These are phyloP conservation scores for Platygyra sinensis DNA, from an alignment of 64 coral and sea anemone genomes.

Conservation along the genomic window DNA sequence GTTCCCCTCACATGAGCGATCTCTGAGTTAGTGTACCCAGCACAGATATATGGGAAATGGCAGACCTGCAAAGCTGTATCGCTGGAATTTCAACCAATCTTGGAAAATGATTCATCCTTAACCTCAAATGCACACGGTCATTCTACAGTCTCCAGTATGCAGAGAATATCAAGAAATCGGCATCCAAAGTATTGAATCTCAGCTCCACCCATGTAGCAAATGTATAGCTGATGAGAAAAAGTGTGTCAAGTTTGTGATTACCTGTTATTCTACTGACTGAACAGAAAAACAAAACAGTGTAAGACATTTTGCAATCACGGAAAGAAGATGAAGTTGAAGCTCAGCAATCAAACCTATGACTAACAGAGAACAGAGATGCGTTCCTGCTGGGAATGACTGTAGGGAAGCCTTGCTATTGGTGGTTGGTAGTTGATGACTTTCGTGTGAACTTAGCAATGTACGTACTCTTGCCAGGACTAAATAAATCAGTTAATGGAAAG, in stretches of 20 bases:
- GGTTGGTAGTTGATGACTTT: slow-evolving; percentile 55
- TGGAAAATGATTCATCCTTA: slow-evolving; percentile 9
- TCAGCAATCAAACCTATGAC: slow-evolving; percentile 51
- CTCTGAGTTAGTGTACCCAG: slow-evolving; percentile 51
- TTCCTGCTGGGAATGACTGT: slow-evolving; percentile 56
- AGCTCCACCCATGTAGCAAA: slow-evolving; percentile 45
- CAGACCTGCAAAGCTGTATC: slow-evolving; percentile 26
- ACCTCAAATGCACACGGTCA: slow-evolving; percentile 20
- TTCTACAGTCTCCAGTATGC: slow-evolving; percentile 49
- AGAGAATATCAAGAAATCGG: slow-evolving; percentile 47
- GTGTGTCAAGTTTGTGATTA: slow-evolving; percentile 58
- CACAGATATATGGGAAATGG: too few relatives aligned
- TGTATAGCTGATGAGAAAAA: slow-evolving; percentile 41
- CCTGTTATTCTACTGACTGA: slow-evolving; percentile 45
- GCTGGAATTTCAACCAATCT: slow-evolving; percentile 24
- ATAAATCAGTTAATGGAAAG: slow-evolving; percentile 57
- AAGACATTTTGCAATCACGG: slow-evolving; percentile 47
- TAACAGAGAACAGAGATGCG: slow-evolving; percentile 63
- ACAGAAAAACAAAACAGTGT: slow-evolving; percentile 59
- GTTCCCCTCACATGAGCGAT: slow-evolving; percentile 57
- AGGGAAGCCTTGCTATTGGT: slow-evolving; percentile 66
- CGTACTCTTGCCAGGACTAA: slow-evolving; percentile 63
- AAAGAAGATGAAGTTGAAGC: slow-evolving; percentile 32
- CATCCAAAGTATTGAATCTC: slow-evolving; percentile 52
- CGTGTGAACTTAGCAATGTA: slow-evolving; percentile 57